These are phyloP conservation scores for Tachuris rubrigastra DNA, from an alignment of 2,113 vertebrate genomes.

Conservation along the genomic window DNA sequence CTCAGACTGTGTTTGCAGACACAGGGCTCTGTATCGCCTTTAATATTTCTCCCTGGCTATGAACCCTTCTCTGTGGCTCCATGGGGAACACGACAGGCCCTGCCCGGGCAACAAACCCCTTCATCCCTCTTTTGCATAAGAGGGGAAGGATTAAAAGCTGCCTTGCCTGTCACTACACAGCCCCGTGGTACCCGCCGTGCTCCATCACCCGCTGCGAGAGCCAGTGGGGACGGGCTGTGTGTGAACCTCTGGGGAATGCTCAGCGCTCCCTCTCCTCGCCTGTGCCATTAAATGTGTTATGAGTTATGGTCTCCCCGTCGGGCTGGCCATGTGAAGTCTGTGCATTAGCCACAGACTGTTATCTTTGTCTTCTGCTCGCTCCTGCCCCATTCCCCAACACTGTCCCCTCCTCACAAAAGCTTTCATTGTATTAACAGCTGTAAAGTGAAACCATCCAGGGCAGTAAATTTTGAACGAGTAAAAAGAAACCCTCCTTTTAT, in stretches of 20 bases:
- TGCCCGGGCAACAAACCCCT: not conserved
- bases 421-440: constrained; percentile 1
- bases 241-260: not conserved
- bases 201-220: not conserved
- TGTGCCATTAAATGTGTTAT: not conserved
- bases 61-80: not conserved
- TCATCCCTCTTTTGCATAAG: not conserved
- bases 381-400: not conserved
- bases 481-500: constrained; percentile 25
- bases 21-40: not conserved
- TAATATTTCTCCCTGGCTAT: not conserved
- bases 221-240: not conserved
- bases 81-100: not conserved
- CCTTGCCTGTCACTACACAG: not conserved
- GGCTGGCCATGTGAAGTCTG: not conserved
- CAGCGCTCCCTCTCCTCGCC: not conserved
- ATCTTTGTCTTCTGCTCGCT: not conserved
- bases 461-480: constrained; percentile 17
- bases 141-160: not conserved
- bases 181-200: not conserved
- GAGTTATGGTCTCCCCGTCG: not conserved
- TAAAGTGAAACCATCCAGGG: constrained; percentile 9
- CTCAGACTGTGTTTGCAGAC: not conserved
- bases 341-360: not conserved
- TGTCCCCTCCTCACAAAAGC: not conserved